Base-by-base conservation (phyloP, 2,113 vertebrate species). In the Procavia capensis region DNA sequence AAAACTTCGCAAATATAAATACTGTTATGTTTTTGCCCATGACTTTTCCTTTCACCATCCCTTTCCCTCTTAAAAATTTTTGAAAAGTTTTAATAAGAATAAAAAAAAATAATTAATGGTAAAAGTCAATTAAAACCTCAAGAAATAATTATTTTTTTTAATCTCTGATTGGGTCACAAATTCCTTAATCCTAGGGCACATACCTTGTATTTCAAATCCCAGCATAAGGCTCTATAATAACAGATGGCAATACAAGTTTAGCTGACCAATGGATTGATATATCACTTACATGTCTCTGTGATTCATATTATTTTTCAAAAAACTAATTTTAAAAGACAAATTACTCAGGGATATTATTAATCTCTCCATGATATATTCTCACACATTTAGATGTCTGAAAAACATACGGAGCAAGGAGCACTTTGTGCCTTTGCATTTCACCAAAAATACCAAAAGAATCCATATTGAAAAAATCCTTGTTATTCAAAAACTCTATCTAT, bases 251-350 rank as follows among this genome's bases (percentile, higher is more conserved):
- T 61, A 64, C 85, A 57, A 66, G 54, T 34, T 86, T 74, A 81
- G 36, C 34, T 91, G 76, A 87, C 0, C 34, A 43, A 45, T 20
- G 25, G n/a, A 31, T 8, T 68, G 57, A 76, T 7, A 50, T 5
- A 80, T 57, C 57, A 88, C 54, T 31, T 91, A 82, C 14, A 1
- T 13, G 72, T 66, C 72, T 68, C 70, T 7, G 13, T 81, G 88
- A 94, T 74, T 90, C 83, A 88, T 19, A 36, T 19, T 19, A 83
- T 95, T 85, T 85, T 63, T 87, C 90, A 85, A 41, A 86, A 93
- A 97, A 79, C 45, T 93, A 93, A 95, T 93, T 89, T 91, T 82
- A 82, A 93, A 83, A 86, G 90, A 93, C 57, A 84, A 91, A 90
- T 72, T 91, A 41, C 43, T 84, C 47, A 25, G 25, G 84, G 24